Evolutionary conservation across 2,797 vertebrate genomes (phyloP).

Genomic region (Spea hammondii): DNA sequence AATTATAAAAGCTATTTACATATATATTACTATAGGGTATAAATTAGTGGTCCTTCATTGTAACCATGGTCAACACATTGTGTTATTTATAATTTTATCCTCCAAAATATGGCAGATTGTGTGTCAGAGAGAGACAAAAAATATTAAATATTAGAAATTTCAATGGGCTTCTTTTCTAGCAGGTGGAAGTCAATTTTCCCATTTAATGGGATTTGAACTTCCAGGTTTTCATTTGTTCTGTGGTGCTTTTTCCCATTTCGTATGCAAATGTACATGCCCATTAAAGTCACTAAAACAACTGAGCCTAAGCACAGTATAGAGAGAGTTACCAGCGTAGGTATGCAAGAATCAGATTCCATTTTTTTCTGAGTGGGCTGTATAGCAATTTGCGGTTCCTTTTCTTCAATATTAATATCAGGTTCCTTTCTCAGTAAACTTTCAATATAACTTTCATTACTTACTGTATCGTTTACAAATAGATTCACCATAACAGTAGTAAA

Average conservation of each 20-base stretch:
- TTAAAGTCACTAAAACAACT: constrained; percentile 77
- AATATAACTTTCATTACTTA: constrained; percentile 95
- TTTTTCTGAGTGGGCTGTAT: constrained; percentile 75
- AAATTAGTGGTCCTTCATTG: constrained; percentile 69
- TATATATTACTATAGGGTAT: constrained; percentile 69
- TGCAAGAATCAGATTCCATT: constrained; percentile 77
- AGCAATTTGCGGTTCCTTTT: constrained; percentile 79
- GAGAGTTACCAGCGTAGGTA: constrained; percentile 82
- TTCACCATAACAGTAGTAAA: constrained; percentile 93
- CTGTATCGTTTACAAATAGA: constrained; percentile 95
- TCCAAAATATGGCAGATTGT: constrained; percentile 49
- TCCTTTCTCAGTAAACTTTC: constrained; percentile 87
- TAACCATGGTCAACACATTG: constrained; percentile 55
- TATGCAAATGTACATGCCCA: constrained; percentile 87
- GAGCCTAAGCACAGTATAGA: constrained; percentile 84
- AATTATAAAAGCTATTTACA: constrained; percentile 76
- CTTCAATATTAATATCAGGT: constrained; percentile 85
- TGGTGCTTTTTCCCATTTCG: constrained; percentile 79
- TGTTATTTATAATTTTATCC: constrained; percentile 36
- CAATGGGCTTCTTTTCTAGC: constrained; percentile 83
- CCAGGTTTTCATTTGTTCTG: constrained; percentile 74
- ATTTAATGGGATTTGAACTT: constrained; percentile 90
- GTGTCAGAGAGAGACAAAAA: constrained; percentile 42
- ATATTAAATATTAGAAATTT: constrained; percentile 88
- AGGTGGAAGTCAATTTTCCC: constrained; percentile 78